These are phyloP conservation scores for Heterodera schachtii DNA, from an alignment of 1,140 invertebrate genomes.

Conservation along the genomic window DNA sequence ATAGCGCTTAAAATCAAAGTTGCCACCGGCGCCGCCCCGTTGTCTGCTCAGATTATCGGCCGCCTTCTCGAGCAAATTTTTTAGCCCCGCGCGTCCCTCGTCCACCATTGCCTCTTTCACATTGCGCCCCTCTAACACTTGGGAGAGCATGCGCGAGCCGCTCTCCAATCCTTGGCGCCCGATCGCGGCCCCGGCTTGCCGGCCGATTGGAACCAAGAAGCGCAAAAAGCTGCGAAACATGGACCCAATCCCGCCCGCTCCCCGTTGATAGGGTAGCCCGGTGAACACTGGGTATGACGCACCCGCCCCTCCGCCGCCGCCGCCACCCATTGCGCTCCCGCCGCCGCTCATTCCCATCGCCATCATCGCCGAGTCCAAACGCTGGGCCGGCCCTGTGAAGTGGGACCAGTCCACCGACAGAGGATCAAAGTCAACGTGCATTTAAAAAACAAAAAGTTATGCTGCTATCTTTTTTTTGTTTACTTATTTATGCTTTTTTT, in stretches of 20 bases:
- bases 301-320: constrained; percentile 21
- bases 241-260: constrained; percentile 22
- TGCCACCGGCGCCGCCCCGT: not conserved
- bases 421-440: constrained; percentile 35
- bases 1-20: constrained; percentile 23
- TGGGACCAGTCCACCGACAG: constrained; percentile 20
- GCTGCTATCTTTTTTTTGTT: not conserved
- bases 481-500: not conserved
- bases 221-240: constrained; percentile 32
- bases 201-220: constrained; percentile 28
- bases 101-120: constrained; percentile 25
- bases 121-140: constrained; percentile 9
- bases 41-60: constrained; percentile 13
- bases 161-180: constrained; percentile 28
- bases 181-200: constrained; percentile 9
- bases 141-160: constrained; percentile 7
- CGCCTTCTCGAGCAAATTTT: constrained; percentile 26
- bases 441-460: too few relatives aligned
- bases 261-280: constrained; percentile 31
- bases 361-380: too few relatives aligned
- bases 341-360: too few relatives aligned
- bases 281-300: not conserved
- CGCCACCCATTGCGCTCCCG: not conserved
- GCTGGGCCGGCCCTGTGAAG: not conserved
- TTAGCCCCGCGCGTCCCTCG: constrained; percentile 16